phyloP scores from a whole-genome alignment of 2,888 invertebrate genomes.

The Pristionchus japonicus region DNA sequence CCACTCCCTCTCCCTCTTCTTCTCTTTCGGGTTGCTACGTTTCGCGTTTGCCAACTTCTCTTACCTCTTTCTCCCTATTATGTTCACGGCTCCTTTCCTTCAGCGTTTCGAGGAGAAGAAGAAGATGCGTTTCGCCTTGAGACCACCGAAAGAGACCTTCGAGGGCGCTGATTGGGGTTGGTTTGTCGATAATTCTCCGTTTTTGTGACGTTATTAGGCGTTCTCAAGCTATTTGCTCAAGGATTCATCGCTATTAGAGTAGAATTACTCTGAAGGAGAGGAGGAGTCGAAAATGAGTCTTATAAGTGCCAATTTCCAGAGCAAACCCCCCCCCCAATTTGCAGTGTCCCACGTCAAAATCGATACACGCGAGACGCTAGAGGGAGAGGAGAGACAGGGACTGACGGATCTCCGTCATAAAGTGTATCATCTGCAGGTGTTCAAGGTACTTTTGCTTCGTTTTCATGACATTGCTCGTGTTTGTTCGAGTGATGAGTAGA shows the following conservation, averaged over 20 bases:
- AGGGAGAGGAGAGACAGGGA: background rate
- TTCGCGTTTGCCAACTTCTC: background rate
- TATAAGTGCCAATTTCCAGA: no score
- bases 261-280: no score
- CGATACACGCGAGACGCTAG: background rate
- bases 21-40: background rate
- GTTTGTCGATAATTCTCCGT: background rate
- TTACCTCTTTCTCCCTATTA: background rate
- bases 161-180: background rate
- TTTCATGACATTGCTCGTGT: no score
- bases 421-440: background rate
- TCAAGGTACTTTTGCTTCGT: background rate
- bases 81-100: background rate
- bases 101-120: background rate
- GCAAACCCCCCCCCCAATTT: background rate
- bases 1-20: background rate
- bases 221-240: no score
- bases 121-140: background rate
- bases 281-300: no score
- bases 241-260: no score
- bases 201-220: no score
- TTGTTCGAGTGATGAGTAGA: no score
- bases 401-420: background rate
- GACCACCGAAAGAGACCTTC: background rate
- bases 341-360: background rate